These are phyloP conservation scores for Gambusia holbrooki DNA, from an alignment of 2,113 vertebrate genomes.

Conservation along the genomic window DNA sequence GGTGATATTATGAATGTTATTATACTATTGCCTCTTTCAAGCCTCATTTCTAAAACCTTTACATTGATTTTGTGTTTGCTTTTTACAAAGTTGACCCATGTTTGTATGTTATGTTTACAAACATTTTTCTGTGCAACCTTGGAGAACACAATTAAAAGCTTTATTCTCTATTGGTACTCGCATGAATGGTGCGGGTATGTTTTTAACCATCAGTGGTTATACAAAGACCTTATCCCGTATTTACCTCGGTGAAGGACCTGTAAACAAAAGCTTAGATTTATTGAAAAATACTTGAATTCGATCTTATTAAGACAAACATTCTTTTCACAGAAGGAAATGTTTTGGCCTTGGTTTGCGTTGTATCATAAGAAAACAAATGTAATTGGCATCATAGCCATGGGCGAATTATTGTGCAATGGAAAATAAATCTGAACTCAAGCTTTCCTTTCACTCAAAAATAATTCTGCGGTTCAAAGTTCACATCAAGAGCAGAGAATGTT, in stretches of 20 bases:
- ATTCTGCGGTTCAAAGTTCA: constrained; percentile 20
- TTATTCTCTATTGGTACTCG: constrained; percentile 5
- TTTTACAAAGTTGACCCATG: too few relatives aligned
- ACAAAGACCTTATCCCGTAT: constrained; percentile 13
- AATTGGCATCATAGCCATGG: not conserved
- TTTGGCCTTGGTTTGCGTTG: constrained; percentile 1
- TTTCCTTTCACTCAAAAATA: constrained; percentile 4
- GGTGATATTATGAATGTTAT: too few relatives aligned
- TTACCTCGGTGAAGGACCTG: constrained; percentile 8
- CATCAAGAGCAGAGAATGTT: constrained; percentile 7
- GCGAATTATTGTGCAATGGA: constrained; percentile 1
- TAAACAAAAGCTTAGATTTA: constrained; percentile 14
- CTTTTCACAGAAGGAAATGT: not conserved
- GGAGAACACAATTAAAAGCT: not conserved
- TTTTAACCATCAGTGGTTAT: constrained; percentile 5
- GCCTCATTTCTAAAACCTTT: too few relatives aligned
- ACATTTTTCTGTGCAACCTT: too few relatives aligned
- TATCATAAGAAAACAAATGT: not conserved
- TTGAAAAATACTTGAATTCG: constrained; percentile 15
- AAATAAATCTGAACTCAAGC: constrained; percentile 6
- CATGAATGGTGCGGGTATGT: constrained; percentile 14
- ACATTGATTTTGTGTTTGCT: too few relatives aligned
- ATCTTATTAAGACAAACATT: not conserved
- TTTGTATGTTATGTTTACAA: too few relatives aligned
- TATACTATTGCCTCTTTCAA: too few relatives aligned